Percentiles rank a stretch among this genome's conserved stretches.
These are phyloP conservation scores for Spodoptera picta DNA, from an alignment of 2,888 invertebrate genomes.

Conservation along the genomic window DNA sequence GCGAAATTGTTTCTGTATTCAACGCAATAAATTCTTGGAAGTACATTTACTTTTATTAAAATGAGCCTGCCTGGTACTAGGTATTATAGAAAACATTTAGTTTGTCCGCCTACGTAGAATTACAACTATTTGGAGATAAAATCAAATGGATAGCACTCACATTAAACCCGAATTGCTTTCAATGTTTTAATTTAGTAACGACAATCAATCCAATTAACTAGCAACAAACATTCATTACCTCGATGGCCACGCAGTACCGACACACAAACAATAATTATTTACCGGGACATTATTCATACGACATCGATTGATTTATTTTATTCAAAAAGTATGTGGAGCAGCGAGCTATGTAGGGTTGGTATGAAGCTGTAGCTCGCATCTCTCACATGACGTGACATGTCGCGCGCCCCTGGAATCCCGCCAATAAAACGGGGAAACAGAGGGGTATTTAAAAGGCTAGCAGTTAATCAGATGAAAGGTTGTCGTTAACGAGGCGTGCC, in stretches of 20 bases:
- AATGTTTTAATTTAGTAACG: slow-evolving; percentile 39
- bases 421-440: slow-evolving; percentile 46
- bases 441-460: slow-evolving; percentile 55
- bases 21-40: slow-evolving; percentile 49
- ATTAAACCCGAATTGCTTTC: slow-evolving; percentile 19
- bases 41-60: slow-evolving; percentile 34
- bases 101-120: slow-evolving; percentile 15
- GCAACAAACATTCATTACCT: slow-evolving; percentile 11
- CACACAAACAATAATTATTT: slow-evolving; percentile 18
- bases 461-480: slow-evolving; percentile 63
- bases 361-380: slow-evolving; percentile 24
- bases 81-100: slow-evolving; percentile 33
- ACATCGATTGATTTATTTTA: slow-evolving; percentile 26
- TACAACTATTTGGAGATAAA: slow-evolving; percentile 17
- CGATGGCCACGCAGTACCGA: slow-evolving; percentile 8
- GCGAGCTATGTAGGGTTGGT: slow-evolving; percentile 2
- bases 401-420: slow-evolving; percentile 12
- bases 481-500: slow-evolving; percentile 59
- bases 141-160: slow-evolving; percentile 7
- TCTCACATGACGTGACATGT: slow-evolving; percentile 35
- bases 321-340: slow-evolving; percentile 1
- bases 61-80: slow-evolving; percentile 12
- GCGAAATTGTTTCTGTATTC: slow-evolving; percentile 47
- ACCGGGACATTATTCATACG: slow-evolving; percentile 11
- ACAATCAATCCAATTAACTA: slow-evolving; percentile 35